Conservation (phyloP, 2,797 vertebrate species). For the Urophycis tenuis region DNA sequence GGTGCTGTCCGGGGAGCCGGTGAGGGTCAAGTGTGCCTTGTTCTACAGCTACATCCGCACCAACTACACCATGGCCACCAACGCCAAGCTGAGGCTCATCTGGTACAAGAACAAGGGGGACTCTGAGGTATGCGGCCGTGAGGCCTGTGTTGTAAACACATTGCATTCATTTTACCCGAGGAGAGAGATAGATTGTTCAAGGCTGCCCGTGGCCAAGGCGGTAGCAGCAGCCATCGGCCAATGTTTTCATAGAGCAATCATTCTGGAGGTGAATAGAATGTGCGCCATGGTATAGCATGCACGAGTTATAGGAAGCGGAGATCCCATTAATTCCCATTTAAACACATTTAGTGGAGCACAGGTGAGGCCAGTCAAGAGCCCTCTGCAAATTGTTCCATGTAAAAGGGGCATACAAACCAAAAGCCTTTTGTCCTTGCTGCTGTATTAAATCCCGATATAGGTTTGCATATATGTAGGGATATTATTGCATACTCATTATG, state of each 20-base stretch:
- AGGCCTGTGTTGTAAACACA: too few relatives aligned
- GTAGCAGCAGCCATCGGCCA: too few relatives aligned
- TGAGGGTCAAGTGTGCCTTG: conserved; percentile 94
- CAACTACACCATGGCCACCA: conserved; percentile 94
- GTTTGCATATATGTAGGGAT: not conserved
- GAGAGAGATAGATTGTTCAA: too few relatives aligned
- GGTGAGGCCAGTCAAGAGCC: too few relatives aligned
- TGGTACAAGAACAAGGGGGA: conserved; percentile 99
- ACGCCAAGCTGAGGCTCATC: conserved; percentile 91
- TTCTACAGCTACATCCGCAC: conserved; percentile 98
- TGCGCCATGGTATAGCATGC: too few relatives aligned
- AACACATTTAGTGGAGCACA: not conserved
- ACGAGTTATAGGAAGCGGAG: too few relatives aligned
- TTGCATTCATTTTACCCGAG: too few relatives aligned
- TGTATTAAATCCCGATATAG: too few relatives aligned
- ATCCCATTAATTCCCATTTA: not conserved
- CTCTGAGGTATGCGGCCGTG: conserved; percentile 68
- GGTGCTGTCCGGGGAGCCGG: conserved; percentile 88
- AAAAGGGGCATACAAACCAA: not conserved
- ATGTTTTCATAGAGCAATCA: too few relatives aligned
- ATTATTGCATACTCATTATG: not conserved
- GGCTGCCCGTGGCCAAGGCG: too few relatives aligned
- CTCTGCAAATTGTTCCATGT: not conserved
- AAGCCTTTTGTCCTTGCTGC: not conserved
- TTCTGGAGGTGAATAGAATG: too few relatives aligned